These are phyloP conservation scores for Gallinago undulata DNA, from an alignment of 2,113 vertebrate species.

Conservation along the genomic window DNA sequence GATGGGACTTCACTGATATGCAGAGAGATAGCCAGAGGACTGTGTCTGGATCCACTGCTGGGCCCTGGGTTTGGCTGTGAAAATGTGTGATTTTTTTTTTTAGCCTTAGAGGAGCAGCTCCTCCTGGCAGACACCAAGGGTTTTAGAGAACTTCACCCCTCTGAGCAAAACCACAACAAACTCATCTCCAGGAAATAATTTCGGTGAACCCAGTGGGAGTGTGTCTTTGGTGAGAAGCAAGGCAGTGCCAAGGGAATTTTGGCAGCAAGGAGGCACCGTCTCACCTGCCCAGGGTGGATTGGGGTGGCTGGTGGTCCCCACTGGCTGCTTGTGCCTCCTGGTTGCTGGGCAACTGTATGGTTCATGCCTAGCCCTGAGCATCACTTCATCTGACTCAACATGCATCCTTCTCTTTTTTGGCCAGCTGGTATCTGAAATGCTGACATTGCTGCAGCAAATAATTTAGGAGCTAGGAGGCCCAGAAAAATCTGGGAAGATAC, in stretches of 20 bases:
- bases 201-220: background rate
- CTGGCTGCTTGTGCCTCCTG: background rate
- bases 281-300: background rate
- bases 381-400: background rate
- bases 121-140: background rate
- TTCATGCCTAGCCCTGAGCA: background rate
- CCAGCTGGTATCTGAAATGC: slow-evolving; percentile 12
- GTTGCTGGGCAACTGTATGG: slow-evolving; percentile 60
- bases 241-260: background rate
- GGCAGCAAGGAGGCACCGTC: background rate
- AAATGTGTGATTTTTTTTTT: background rate
- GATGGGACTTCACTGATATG: background rate
- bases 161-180: background rate
- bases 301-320: background rate
- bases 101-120: background rate
- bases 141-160: background rate
- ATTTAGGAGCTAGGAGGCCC: background rate
- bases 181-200: background rate
- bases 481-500: background rate
- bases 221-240: background rate
- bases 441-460: background rate
- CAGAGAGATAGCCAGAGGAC: background rate
- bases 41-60: background rate
- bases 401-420: background rate
- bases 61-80: background rate